Evolutionary conservation across 2,797 vertebrate species (phyloP).

Genomic region (Pangasius krempfi): DNA sequence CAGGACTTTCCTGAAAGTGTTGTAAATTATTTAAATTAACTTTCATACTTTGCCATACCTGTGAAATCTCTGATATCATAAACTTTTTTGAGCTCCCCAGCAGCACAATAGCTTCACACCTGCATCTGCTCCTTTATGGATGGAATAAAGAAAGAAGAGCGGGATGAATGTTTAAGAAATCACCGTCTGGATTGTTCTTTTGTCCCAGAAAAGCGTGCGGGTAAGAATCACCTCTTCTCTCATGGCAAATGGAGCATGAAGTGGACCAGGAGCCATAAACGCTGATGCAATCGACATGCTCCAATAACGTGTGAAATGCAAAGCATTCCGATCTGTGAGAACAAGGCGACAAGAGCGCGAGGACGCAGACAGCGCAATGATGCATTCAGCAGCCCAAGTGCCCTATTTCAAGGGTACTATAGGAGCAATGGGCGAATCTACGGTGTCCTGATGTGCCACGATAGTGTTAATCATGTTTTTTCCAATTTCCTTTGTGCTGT

Average conservation of each 20-base stretch:
- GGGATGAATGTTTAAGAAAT: slow-evolving; percentile 39
- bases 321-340: slow-evolving; percentile 62
- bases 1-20: not conserved
- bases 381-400: slow-evolving; percentile 24
- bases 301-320: slow-evolving; percentile 75
- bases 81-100: not conserved
- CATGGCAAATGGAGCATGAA: slow-evolving; percentile 67
- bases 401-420: slow-evolving; percentile 43
- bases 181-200: slow-evolving; percentile 32
- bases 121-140: not conserved
- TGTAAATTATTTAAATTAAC: not conserved
- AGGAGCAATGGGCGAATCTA: slow-evolving; percentile 14
- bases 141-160: slow-evolving; percentile 13
- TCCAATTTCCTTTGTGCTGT: slow-evolving; percentile 13
- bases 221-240: slow-evolving; percentile 51
- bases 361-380: slow-evolving; percentile 38
- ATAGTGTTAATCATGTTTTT: slow-evolving; percentile 2
- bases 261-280: slow-evolving; percentile 67
- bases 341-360: not conserved
- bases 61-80: not conserved
- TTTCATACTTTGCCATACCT: not conserved
- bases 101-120: not conserved
- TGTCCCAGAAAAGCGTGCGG: slow-evolving; percentile 60
- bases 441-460: slow-evolving; percentile 21
- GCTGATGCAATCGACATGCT: slow-evolving; percentile 72